Percentiles rank a stretch among this genome's conserved stretches.
phyloP scores from a whole-genome alignment of 2,113 vertebrate genomes.

The Actenoides lindsayi region DNA sequence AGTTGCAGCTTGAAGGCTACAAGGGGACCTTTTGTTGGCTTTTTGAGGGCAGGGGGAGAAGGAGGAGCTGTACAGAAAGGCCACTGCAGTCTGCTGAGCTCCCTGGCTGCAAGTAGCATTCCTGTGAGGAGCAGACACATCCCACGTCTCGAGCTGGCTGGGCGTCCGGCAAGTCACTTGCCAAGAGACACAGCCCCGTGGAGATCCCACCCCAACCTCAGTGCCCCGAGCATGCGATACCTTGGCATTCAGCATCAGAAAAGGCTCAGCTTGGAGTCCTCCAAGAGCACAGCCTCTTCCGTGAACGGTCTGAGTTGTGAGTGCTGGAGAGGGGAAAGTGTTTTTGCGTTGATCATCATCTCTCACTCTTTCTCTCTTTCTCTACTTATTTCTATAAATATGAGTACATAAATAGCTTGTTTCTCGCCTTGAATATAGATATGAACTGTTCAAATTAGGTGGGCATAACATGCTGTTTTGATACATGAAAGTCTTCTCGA shows the following conservation, averaged over 20 bases:
- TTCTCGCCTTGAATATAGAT: constrained; percentile 71
- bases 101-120: constrained; percentile 34
- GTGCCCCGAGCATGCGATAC: constrained; percentile 30
- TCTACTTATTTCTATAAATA: constrained; percentile 65
- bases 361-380: constrained; percentile 56
- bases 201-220: constrained; percentile 29
- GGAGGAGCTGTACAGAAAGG: constrained; percentile 51
- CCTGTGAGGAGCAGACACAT: constrained; percentile 51
- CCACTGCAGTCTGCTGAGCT: constrained; percentile 60
- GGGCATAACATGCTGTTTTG: constrained; percentile 82
- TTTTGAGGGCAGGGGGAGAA: constrained; percentile 12
- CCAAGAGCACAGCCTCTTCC: constrained; percentile 55
- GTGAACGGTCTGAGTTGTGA: constrained; percentile 41
- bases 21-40: not conserved
- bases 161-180: not conserved
- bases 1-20: not conserved
- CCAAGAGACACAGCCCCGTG: constrained; percentile 11
- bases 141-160: not conserved
- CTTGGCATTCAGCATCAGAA: constrained; percentile 60
- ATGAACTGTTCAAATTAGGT: constrained; percentile 76
- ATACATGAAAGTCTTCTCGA: constrained; percentile 66
- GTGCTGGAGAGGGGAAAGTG: constrained; percentile 56
- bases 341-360: constrained; percentile 38
- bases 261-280: constrained; percentile 39
- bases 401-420: constrained; percentile 72